These are phyloP conservation scores for Hypanus sabinus DNA, from an alignment of 2,113 vertebrate genomes.

Conservation along the genomic window DNA sequence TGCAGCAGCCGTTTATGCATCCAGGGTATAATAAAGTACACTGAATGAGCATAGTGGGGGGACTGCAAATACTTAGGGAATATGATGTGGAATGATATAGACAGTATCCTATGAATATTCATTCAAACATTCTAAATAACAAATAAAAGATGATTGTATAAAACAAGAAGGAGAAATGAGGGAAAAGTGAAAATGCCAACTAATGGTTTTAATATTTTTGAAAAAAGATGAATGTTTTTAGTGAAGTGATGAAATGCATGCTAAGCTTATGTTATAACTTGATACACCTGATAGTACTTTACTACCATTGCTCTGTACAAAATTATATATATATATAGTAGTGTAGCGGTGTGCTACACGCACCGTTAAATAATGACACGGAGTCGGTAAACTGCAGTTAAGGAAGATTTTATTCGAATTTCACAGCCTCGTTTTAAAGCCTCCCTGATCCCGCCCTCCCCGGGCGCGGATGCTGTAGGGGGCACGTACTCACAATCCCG, in stretches of 20 bases:
- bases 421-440: too few relatives aligned
- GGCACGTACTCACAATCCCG: too few relatives aligned
- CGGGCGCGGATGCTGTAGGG: too few relatives aligned
- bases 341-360: too few relatives aligned
- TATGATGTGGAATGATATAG: not conserved
- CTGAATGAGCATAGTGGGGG: not conserved
- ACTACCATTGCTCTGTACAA: not conserved
- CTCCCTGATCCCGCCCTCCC: too few relatives aligned
- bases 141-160: not conserved
- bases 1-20: not conserved
- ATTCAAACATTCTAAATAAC: not conserved
- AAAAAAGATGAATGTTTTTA: not conserved
- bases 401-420: too few relatives aligned
- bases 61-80: not conserved
- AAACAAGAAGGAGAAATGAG: not conserved
- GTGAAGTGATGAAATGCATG: not conserved
- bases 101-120: not conserved
- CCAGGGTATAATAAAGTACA: not conserved
- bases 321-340: not conserved
- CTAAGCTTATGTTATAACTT: not conserved
- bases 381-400: too few relatives aligned
- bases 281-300: not conserved
- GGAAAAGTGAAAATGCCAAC: too few relatives aligned
- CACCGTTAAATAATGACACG: too few relatives aligned
- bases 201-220: not conserved